Conservation (phyloP, 1,140 invertebrate species). For the Apolygus lucorum region DNA sequence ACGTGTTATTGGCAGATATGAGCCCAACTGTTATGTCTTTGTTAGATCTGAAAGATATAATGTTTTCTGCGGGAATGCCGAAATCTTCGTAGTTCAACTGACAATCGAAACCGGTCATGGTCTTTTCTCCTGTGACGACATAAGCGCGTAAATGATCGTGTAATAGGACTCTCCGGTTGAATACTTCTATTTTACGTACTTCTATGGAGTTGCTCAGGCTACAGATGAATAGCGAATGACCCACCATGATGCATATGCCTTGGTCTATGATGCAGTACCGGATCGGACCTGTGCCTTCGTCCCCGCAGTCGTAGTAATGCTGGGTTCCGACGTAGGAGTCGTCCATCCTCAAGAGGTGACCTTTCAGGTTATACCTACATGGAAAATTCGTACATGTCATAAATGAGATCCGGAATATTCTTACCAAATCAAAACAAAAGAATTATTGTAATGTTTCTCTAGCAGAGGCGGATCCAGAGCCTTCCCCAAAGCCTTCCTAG, state of each 20-base stretch:
- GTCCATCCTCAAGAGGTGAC: conserved; percentile 7
- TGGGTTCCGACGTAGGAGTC: conserved; percentile 18
- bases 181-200: not conserved
- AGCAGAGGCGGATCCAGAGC: no score
- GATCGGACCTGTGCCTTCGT: conserved; percentile 14
- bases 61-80: conserved; percentile 8
- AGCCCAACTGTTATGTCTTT: conserved; percentile 14
- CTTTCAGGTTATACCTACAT: conserved; percentile 14
- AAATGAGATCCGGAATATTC: no score
- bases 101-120: conserved; percentile 5
- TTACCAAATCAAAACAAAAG: no score
- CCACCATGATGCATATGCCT: conserved; percentile 9
- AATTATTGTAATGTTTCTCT: no score
- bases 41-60: conserved; percentile 11
- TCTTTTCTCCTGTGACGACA: conserved; percentile 16
- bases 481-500: no score
- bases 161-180: not conserved
- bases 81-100: conserved; percentile 12
- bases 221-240: conserved; percentile 6
- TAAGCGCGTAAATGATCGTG: conserved; percentile 15
- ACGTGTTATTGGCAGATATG: not conserved
- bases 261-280: conserved; percentile 7
- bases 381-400: no score
- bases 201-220: not conserved
- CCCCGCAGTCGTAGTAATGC: conserved; percentile 6